Percentiles rank a stretch among this genome's conserved stretches.
Evolutionary conservation across 2,113 vertebrate genomes (phyloP).

Genomic region (Xiphorhynchus elegans): DNA sequence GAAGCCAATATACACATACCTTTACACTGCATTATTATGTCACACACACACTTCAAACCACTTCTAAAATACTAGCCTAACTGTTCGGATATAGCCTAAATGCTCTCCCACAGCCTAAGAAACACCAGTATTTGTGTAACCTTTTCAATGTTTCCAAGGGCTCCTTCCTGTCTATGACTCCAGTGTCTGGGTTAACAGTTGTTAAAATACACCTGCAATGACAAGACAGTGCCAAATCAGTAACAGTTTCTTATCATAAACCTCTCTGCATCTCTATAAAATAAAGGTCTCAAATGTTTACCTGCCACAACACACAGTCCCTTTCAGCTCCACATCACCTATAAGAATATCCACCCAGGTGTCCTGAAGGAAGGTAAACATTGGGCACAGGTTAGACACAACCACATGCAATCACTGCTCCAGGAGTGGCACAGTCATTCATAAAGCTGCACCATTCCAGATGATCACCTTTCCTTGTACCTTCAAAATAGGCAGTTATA

Average conservation of each 20-base stretch:
- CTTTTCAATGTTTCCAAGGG: constrained; percentile 91
- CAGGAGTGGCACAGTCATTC: neutral
- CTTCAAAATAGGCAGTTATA: neutral
- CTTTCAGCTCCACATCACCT: constrained; percentile 82
- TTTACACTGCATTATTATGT: neutral
- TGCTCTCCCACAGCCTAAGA: neutral
- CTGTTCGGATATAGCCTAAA: neutral
- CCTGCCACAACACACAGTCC: constrained; percentile 88
- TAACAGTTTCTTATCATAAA: neutral
- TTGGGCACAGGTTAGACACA: neutral
- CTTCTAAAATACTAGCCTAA: neutral
- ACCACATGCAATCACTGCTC: neutral
- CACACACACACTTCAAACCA: neutral
- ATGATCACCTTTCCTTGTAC: neutral
- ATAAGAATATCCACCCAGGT: constrained; percentile 90
- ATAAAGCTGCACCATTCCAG: neutral
- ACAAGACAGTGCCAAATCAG: neutral
- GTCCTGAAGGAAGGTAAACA: constrained; percentile 77
- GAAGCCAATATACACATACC: neutral
- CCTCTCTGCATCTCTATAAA: neutral
- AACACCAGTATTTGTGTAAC: constrained; percentile 67
- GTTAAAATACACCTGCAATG: constrained; percentile 88
- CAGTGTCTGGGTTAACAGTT: constrained; percentile 92
- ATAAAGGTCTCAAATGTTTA: constrained; percentile 44
- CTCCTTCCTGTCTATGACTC: constrained; percentile 86